Conservation (phyloP, 2,797 vertebrate species). For the Pipistrellus nathusii region DNA sequence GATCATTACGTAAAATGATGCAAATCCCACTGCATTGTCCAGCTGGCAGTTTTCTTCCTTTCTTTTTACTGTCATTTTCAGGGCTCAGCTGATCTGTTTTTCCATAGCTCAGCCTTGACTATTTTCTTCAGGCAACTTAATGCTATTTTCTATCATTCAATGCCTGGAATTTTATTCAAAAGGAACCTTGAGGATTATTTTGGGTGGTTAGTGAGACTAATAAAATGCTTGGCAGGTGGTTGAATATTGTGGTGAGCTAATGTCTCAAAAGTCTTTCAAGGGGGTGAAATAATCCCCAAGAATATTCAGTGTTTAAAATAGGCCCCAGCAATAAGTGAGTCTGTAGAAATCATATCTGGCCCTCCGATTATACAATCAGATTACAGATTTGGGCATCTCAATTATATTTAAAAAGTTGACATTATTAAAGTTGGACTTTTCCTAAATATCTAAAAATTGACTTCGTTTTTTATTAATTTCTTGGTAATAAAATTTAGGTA, state of each 20-base stretch:
- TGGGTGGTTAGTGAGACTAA: constrained; percentile 63
- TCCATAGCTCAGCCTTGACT: background rate
- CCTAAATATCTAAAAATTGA: constrained; percentile 61
- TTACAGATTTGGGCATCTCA: constrained; percentile 68
- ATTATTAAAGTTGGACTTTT: constrained; percentile 69
- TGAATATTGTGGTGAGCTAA: constrained; percentile 76
- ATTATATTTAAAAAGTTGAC: constrained; percentile 54
- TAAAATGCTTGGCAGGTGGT: constrained; percentile 79
- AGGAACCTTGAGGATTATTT: constrained; percentile 59
- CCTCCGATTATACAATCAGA: constrained; percentile 55
- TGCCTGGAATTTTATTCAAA: constrained; percentile 53
- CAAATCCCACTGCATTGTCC: fast-evolving
- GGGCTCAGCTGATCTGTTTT: background rate
- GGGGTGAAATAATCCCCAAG: constrained; percentile 58
- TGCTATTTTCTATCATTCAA: constrained; percentile 49
- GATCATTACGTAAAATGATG: fast-evolving
- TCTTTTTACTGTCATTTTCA: background rate
- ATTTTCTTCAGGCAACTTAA: background rate
- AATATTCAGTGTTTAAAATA: constrained; percentile 57
- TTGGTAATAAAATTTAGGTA: constrained; percentile 74
- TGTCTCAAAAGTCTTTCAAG: constrained; percentile 76
- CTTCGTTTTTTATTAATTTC: constrained; percentile 48
- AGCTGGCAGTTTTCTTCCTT: fast-evolving
- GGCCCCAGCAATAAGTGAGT: background rate
- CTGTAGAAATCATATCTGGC: constrained; percentile 37